These are phyloP conservation scores for Caenorhabditis sinica DNA, from an alignment of 2,888 invertebrate genomes.

Conservation along the genomic window DNA sequence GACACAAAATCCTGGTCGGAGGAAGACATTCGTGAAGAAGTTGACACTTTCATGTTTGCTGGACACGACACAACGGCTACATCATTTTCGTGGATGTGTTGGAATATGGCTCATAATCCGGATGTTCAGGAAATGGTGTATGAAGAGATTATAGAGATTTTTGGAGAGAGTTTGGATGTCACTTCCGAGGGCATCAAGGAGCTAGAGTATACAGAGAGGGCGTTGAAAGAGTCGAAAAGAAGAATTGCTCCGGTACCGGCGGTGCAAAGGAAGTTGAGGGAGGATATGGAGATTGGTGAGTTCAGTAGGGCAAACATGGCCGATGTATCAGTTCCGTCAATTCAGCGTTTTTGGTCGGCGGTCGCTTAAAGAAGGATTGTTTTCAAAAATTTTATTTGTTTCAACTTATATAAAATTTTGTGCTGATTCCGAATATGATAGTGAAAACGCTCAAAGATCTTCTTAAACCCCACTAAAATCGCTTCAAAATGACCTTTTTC, in stretches of 20 bases:
- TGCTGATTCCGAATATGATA: too few relatives aligned
- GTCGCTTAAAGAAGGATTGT: too few relatives aligned
- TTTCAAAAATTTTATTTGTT: too few relatives aligned
- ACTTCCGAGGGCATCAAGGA: conserved; percentile 17
- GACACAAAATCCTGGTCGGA: conserved; percentile 1
- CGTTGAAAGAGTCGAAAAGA: conserved; percentile 21
- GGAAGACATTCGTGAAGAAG: conserved; percentile 32
- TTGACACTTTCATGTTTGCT: too few relatives aligned
- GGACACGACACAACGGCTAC: conserved; percentile 23
- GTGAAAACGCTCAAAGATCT: too few relatives aligned
- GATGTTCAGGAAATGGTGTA: conserved; percentile 20
- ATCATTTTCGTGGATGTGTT: conserved; percentile 21
- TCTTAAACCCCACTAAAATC: too few relatives aligned
- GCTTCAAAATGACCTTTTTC: too few relatives aligned
- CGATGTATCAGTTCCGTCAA: too few relatives aligned
- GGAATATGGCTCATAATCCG: conserved; percentile 35
- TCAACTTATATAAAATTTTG: too few relatives aligned
- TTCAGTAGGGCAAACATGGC: too few relatives aligned
- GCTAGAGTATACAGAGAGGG: conserved; percentile 22
- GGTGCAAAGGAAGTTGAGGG: not conserved
- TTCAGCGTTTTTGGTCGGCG: too few relatives aligned
- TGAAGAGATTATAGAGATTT: conserved; percentile 10
- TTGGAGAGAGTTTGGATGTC: conserved; percentile 22
- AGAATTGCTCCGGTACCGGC: not conserved
- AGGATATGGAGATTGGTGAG: conserved; percentile 30